Base-by-base conservation (phyloP, 2,113 vertebrate species). In the Vulpes lagopus region DNA sequence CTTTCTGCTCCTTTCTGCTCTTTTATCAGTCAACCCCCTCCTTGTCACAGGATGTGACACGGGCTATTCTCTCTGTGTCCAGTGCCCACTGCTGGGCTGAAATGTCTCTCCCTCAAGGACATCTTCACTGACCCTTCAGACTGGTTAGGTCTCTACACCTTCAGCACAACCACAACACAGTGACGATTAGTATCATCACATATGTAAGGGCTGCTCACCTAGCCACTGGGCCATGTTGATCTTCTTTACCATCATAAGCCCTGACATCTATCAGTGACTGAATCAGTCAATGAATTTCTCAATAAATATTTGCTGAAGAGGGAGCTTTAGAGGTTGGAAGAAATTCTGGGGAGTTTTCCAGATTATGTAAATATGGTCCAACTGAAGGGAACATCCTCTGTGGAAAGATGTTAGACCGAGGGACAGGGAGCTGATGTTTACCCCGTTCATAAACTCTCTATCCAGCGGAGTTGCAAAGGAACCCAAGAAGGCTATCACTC, bases 121-220 rank as follows among this genome's bases (percentile, higher is more conserved):
- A 8, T 14, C 74, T 49, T 88, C 60, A 23, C 14, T 53, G 14
- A 20, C 35, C 22, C 64, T 69, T 91, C 51, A 23, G 17, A 71
- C 38, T 35, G 3, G 38, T 43, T 38, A 65, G 23, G 23, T 25
- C 25, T 17, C 91, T 30, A 25, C 9, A 14, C 32, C 87, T 9
- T 14, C 27, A 23, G 3, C 30, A 19, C 43, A 20, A 11, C 27
- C 43, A 74, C 0, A 1, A 30, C 25, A 8, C 4, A 12, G 51
- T 32, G 35, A 32, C 30, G 17, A 1, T 6, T 10, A 11, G 17
- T 14, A 11, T 59, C 22, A 0, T 17, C 32, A 20, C 4, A 1
- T 5, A 7, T 0, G 9, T 23, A 35, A 93, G 20, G 35, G 4
- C 64, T 43, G n/a, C 57, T 85, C 23, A 30, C 17, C 64, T 27